phyloP scores from a whole-genome alignment of 2,113 vertebrate genomes.

The Thinocorus orbignyianus region DNA sequence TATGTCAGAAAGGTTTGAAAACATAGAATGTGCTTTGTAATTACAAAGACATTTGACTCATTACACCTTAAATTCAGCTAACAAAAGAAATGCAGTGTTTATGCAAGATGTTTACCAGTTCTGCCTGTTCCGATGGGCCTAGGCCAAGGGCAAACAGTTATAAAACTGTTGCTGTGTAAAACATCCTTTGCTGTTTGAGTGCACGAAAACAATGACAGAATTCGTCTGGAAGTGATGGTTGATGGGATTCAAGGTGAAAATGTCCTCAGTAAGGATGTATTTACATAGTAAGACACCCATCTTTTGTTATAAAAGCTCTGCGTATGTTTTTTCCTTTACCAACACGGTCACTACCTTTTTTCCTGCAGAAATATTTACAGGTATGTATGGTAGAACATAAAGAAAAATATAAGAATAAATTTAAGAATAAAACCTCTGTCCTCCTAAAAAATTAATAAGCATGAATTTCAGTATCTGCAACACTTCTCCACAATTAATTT shows the following conservation, averaged over 20 bases:
- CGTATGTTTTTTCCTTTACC: neutral
- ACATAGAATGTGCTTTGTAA: slow-evolving; percentile 40
- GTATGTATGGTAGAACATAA: neutral
- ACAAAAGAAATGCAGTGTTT: slow-evolving; percentile 32
- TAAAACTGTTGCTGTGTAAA: neutral
- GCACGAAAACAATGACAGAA: slow-evolving; percentile 23
- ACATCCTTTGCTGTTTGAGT: slow-evolving; percentile 18
- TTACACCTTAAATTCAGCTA: slow-evolving; percentile 31
- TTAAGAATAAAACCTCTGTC: neutral
- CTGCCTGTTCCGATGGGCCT: neutral
- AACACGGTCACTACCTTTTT: neutral
- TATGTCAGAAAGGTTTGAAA: slow-evolving; percentile 45
- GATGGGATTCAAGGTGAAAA: slow-evolving; percentile 59
- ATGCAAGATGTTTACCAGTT: slow-evolving; percentile 46
- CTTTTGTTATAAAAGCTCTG: neutral
- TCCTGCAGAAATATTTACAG: neutral
- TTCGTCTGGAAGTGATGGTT: neutral
- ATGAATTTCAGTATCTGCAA: neutral
- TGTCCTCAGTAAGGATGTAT: neutral
- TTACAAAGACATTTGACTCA: slow-evolving; percentile 6
- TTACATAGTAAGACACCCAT: neutral
- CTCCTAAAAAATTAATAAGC: neutral
- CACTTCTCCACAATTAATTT: neutral
- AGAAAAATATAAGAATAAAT: too few species aligned
- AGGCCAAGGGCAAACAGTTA: slow-evolving; percentile 49